These are phyloP conservation scores for Antheraea yamamai DNA, from an alignment of 2,888 invertebrate species.

Conservation along the genomic window DNA sequence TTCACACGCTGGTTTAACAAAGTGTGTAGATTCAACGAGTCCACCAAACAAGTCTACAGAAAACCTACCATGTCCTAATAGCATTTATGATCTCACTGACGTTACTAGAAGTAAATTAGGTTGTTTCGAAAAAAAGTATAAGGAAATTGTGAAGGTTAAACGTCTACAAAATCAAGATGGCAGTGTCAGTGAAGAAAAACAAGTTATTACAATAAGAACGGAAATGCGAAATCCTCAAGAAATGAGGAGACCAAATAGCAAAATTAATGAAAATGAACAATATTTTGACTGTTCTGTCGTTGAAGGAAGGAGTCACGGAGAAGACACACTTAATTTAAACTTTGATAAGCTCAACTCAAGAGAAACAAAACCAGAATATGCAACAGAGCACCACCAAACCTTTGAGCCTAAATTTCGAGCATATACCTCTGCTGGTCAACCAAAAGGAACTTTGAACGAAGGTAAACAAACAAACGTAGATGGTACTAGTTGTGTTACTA, in stretches of 20 bases:
- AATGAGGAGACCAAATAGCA: slow-evolving; percentile 9
- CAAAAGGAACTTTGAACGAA: slow-evolving; percentile 22
- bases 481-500: slow-evolving; percentile 17
- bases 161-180: slow-evolving; percentile 46
- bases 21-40: slow-evolving; percentile 4
- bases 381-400: slow-evolving; percentile 22
- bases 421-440: slow-evolving; percentile 26
- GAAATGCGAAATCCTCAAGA: slow-evolving; percentile 38
- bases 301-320: slow-evolving; percentile 14
- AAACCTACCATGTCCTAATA: slow-evolving; percentile 17
- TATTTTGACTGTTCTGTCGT: neutral
- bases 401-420: slow-evolving; percentile 25
- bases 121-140: slow-evolving; percentile 43
- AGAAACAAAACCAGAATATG: slow-evolving; percentile 27
- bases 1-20: neutral
- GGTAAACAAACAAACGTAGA: slow-evolving; percentile 13
- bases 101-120: slow-evolving; percentile 30
- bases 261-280: neutral
- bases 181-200: slow-evolving; percentile 46
- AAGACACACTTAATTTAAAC: neutral
- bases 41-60: neutral
- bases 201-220: slow-evolving; percentile 47
- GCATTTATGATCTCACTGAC: slow-evolving; percentile 22
- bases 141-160: slow-evolving; percentile 48
- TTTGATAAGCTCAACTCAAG: slow-evolving; percentile 15